Percentiles rank a stretch among this genome's conserved stretches.
Conservation (phyloP, 2,888 invertebrate species). For the Lasioglossum leucozonium region DNA sequence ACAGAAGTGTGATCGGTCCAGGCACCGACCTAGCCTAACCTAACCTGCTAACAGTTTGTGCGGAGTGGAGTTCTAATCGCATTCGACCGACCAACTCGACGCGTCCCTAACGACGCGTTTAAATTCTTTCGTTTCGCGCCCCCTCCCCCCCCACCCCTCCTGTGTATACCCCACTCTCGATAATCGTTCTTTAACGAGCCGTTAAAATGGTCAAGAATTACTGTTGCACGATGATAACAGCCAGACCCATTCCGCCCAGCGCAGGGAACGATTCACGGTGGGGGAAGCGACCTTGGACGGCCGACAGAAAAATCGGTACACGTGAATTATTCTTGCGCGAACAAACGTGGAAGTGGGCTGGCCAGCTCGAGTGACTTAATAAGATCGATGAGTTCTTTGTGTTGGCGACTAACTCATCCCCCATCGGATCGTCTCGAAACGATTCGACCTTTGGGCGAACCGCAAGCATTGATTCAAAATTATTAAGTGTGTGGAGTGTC, state of each 20-base stretch:
- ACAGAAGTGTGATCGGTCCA: slow-evolving; percentile 43
- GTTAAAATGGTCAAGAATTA: neutral
- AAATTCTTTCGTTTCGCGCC: neutral
- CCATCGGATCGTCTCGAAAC: neutral
- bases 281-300: neutral
- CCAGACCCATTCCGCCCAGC: neutral
- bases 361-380: neutral
- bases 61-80: slow-evolving; percentile 41
- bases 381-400: slow-evolving; percentile 7
- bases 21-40: neutral
- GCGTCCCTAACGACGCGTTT: neutral
- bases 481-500: neutral
- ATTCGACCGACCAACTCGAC: neutral
- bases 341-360: neutral
- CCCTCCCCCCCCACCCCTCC: too few relatives aligned
- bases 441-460: neutral
- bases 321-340: neutral
- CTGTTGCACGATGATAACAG: neutral
- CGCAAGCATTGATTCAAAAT: neutral
- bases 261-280: neutral
- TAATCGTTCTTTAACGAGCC: slow-evolving; percentile 1
- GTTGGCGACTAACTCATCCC: neutral
- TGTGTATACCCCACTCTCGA: neutral
- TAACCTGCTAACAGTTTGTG: slow-evolving; percentile 63
- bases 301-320: neutral